These are phyloP conservation scores for Cheilosia impressa DNA, from an alignment of 2,888 invertebrate species.

Conservation along the genomic window DNA sequence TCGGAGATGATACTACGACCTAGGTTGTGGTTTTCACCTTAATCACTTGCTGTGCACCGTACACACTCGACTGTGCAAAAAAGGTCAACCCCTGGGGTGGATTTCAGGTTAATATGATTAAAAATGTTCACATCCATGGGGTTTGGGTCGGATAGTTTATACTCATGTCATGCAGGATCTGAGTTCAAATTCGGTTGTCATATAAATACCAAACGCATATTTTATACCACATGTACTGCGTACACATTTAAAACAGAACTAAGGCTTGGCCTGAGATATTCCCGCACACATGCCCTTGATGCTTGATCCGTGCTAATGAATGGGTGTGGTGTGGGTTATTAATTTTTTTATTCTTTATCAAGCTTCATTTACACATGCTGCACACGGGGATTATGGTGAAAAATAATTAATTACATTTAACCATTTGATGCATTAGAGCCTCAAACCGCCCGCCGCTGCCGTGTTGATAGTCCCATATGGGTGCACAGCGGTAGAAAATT, in stretches of 20 bases:
- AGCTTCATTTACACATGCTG: slow-evolving; percentile 7
- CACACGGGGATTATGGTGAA: slow-evolving; percentile 2
- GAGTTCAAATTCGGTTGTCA: neutral
- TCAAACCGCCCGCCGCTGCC: neutral
- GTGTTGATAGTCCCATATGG: neutral
- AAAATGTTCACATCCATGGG: slow-evolving; percentile 54
- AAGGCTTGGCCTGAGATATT: slow-evolving; percentile 54
- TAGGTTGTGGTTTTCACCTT: slow-evolving; percentile 71
- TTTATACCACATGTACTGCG: neutral
- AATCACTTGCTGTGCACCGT: slow-evolving; percentile 57
- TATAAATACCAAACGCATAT: slow-evolving; percentile 11
- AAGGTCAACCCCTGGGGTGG: slow-evolving; percentile 64
- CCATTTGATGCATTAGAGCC: slow-evolving; percentile 52
- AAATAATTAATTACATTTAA: slow-evolving; percentile 12
- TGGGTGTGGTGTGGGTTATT: slow-evolving; percentile 17
- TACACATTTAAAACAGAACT: slow-evolving; percentile 48
- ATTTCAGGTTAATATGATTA: slow-evolving; percentile 73
- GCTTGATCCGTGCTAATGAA: slow-evolving; percentile 42
- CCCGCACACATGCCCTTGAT: neutral
- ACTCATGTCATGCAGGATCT: no score
- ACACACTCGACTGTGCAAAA: slow-evolving; percentile 48
- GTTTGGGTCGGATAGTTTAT: neutral
- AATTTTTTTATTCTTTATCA: neutral
- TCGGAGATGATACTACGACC: slow-evolving; percentile 36
- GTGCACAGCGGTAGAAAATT: slow-evolving; percentile 37